Base-by-base conservation (phyloP, 2,113 vertebrate species). In the Glaucidium brasilianum region DNA sequence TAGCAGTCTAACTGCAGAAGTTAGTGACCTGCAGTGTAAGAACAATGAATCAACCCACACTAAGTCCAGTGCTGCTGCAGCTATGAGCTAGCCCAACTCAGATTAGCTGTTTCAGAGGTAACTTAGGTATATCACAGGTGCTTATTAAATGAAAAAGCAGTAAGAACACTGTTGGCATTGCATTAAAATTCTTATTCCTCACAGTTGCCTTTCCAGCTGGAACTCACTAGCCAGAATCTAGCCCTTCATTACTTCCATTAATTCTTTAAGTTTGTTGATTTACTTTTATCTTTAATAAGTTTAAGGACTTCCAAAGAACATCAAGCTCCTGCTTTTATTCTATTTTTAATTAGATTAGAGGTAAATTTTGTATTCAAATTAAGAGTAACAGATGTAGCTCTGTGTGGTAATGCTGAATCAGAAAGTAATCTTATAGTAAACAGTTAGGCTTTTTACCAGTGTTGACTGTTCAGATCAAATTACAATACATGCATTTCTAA, bases 401-500 rank as follows among this genome's bases (percentile, higher is more conserved):
- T 90, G 43, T 5, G 7, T 92, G n/a, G 72, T 59, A 84, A 84
- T 63, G 68, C 69, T 91, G 89, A 95, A 93, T 90, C 90, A 76
- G 67, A 96, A 91, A 76, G 59, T 74, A 96, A 95, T 88, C 75
- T 83, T 79, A 50, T 7, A 92, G 75, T 66, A 95, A 96, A 95
- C 37, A 90, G 75, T 60, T 85, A 58, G 63, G 78, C 37, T 90
- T 95, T 85, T 94, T 82, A 85, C 67, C 50, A 92, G 11, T 66
- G 50, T 83, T 90, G 90, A 83, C 71, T 93, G 59, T 83, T 92
- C 88, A 92, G 92, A 96, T 67, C 75, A 86, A 94, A 86, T 90
- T 90, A 86, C 29, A 77, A 17, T 71, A 86, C 1, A 0, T 72
- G 37, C 37, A 74, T 74, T 94, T 92, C 62, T 77, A 76, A 88